A percentile compares a stretch with the other conserved stretches of the same genome.
These are phyloP conservation scores for Stegostoma tigrinum DNA, from an alignment of 2,113 vertebrate species.

Conservation along the genomic window DNA sequence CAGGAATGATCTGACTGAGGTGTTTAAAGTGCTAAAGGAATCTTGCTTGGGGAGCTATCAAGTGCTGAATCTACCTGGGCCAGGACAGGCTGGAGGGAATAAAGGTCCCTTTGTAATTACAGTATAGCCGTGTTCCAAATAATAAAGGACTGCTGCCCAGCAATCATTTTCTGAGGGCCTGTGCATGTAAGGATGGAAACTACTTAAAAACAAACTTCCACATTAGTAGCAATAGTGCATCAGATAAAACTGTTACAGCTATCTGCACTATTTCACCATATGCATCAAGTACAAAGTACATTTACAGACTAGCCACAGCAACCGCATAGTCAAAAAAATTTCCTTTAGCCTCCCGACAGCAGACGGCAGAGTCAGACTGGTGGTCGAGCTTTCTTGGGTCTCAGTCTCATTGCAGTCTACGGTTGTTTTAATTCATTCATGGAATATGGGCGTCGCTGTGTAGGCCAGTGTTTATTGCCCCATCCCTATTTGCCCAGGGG, in stretches of 20 bases:
- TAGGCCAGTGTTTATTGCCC: no score
- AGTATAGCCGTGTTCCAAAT: background rate
- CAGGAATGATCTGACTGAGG: no score
- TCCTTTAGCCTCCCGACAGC: background rate
- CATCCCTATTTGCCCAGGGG: no score
- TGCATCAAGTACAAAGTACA: background rate
- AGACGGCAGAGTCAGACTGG: background rate
- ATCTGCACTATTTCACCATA: background rate
- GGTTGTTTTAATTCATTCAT: no score
- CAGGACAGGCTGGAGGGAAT: no score
- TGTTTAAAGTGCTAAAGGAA: no score
- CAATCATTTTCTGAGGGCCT: background rate
- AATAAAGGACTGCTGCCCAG: background rate
- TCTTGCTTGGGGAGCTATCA: no score
- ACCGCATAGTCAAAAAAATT: background rate
- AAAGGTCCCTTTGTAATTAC: background rate
- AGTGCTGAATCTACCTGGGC: no score
- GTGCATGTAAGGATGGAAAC: background rate
- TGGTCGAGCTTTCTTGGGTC: background rate
- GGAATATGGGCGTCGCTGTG: no score
- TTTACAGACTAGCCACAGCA: background rate
- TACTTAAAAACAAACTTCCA: background rate
- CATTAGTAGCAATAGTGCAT: background rate
- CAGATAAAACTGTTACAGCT: background rate
- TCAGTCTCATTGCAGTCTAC: background rate